Conservation (phyloP, 2,888 invertebrate genomes). For the Campopleginae sp. region DNA sequence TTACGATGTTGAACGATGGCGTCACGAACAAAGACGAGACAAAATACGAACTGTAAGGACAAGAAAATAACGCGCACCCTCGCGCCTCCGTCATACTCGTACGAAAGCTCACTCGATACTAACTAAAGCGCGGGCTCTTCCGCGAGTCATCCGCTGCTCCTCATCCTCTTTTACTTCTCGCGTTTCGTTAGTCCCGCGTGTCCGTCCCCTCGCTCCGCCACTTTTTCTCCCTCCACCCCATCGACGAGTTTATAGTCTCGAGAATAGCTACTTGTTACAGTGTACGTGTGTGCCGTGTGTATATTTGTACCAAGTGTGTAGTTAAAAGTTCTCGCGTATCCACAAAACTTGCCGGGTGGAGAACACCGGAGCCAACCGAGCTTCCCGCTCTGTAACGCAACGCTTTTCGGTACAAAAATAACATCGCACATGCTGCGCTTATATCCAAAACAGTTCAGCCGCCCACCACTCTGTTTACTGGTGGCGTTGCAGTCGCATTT, state of each 20-base stretch:
- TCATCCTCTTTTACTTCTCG: slow-evolving; percentile 51
- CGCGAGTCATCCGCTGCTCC: slow-evolving; percentile 18
- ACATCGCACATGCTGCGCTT: slow-evolving; percentile 39
- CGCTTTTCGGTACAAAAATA: slow-evolving; percentile 55
- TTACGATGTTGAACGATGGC: slow-evolving; percentile 18
- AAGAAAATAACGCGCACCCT: slow-evolving; percentile 2
- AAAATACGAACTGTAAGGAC: not conserved
- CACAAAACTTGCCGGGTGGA: slow-evolving; percentile 31
- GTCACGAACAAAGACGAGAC: slow-evolving; percentile 6
- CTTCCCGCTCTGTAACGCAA: slow-evolving; percentile 23
- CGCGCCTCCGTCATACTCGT: slow-evolving; percentile 25
- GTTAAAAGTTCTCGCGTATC: slow-evolving; percentile 43
- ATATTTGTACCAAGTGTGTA: slow-evolving; percentile 27
- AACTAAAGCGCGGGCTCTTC: slow-evolving; percentile 39
- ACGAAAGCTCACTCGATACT: slow-evolving; percentile 54
- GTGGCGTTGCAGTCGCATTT: not conserved
- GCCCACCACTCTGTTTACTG: not conserved
- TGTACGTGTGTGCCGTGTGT: slow-evolving; percentile 28
- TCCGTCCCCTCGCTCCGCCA: not conserved
- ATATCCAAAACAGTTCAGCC: not conserved
- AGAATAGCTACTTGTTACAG: slow-evolving; percentile 25
- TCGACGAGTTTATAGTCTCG: slow-evolving; percentile 29
- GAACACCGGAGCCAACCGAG: slow-evolving; percentile 36
- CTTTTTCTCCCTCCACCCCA: not conserved
- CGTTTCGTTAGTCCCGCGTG: slow-evolving; percentile 35